Conservation (phyloP, 2,113 vertebrate species). For the Oncorhynchus tshawytscha region DNA sequence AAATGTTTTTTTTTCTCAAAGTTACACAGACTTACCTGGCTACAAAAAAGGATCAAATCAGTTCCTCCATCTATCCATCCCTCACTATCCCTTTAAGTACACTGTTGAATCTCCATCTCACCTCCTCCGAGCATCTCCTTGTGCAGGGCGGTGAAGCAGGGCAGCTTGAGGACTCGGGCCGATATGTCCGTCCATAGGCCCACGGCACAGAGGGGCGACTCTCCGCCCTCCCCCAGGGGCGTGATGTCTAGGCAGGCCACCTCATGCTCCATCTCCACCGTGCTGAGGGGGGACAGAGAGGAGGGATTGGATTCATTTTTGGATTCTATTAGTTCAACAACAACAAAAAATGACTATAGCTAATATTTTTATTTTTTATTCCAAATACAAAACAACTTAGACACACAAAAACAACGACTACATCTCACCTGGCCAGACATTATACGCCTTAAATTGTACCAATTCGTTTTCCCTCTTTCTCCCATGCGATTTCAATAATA, state of each 20-base stretch:
- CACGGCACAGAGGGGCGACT: slow-evolving; percentile 93
- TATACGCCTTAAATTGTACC: too few species aligned
- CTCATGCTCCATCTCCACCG: slow-evolving; percentile 97
- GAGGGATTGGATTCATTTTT: background rate
- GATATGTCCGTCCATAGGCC: slow-evolving; percentile 99
- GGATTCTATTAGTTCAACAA: too few species aligned
- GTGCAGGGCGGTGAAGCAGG: slow-evolving; percentile 91
- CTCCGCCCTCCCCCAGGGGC: slow-evolving; percentile 83
- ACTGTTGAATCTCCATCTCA: slow-evolving; percentile 55
- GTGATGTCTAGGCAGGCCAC: slow-evolving; percentile 98
- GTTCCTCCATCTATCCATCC: background rate
- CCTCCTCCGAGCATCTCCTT: slow-evolving; percentile 99
- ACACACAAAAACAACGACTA: too few species aligned
- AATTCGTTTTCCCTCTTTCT: too few species aligned
- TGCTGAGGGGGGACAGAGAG: slow-evolving; percentile 65
- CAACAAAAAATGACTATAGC: too few species aligned
- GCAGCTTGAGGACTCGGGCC: slow-evolving; percentile 90
- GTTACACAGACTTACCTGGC: too few species aligned
- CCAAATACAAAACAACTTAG: too few species aligned
- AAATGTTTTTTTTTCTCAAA: too few species aligned
- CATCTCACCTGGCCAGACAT: too few species aligned
- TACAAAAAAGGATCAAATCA: too few species aligned
- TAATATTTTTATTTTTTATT: too few species aligned
- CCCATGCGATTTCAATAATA: too few species aligned
- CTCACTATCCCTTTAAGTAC: background rate